Conservation (phyloP, 2,797 vertebrate species). For the Gymnocypris eckloni region DNA sequence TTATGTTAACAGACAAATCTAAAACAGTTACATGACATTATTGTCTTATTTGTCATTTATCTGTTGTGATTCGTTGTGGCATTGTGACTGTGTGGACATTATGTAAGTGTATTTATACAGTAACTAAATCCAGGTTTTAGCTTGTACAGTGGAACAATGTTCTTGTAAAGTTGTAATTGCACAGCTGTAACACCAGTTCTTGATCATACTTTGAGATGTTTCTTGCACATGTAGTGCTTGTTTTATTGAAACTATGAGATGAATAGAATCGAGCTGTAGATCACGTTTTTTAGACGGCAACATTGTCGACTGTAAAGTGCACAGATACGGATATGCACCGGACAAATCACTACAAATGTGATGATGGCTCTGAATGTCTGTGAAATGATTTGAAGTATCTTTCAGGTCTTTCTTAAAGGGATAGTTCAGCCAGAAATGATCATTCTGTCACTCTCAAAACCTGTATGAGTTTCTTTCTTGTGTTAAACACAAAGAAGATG, state of each 20-base stretch:
- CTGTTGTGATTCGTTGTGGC: not conserved
- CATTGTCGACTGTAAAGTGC: not conserved
- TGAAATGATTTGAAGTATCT: not conserved
- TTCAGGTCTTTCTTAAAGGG: not conserved
- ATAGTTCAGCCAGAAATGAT: not conserved
- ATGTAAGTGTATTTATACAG: not conserved
- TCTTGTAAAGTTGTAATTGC: constrained; percentile 2
- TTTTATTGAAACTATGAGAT: not conserved
- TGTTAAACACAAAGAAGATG: not conserved
- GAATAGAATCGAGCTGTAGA: not conserved
- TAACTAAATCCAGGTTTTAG: not conserved
- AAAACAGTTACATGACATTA: too few species aligned
- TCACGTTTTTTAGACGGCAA: not conserved
- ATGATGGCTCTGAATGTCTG: not conserved
- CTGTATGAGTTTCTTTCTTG: not conserved
- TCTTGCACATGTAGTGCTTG: not conserved
- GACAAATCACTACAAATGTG: not conserved
- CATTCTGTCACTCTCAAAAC: not conserved
- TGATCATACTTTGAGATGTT: not conserved
- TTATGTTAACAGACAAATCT: not conserved
- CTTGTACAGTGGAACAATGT: not conserved
- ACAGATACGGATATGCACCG: not conserved
- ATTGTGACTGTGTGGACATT: not conserved
- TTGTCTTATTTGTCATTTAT: too few species aligned
- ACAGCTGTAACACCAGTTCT: not conserved